Conservation (phyloP, 2,888 invertebrate species). For the Mythimna vitellina region DNA sequence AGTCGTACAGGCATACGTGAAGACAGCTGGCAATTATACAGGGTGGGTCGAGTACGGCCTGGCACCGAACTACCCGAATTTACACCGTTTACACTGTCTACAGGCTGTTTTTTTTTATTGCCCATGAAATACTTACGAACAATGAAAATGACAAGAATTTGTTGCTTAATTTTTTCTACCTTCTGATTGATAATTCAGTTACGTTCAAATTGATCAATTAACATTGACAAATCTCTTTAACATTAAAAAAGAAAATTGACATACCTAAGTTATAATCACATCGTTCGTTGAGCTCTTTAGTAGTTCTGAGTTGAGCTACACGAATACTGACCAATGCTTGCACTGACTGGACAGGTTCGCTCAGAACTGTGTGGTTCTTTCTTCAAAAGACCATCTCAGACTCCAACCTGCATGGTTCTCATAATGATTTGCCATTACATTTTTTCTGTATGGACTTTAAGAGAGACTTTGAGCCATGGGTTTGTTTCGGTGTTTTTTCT, state of each 20-base stretch:
- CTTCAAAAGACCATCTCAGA: too few relatives aligned
- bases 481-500: too few relatives aligned
- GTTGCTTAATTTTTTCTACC: too few relatives aligned
- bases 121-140: not conserved
- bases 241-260: not conserved
- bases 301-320: too few relatives aligned
- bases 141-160: not conserved
- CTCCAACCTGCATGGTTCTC: too few relatives aligned
- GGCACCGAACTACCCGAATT: constrained; percentile 87
- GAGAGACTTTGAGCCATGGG: too few relatives aligned
- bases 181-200: not conserved
- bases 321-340: too few relatives aligned
- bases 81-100: constrained; percentile 75
- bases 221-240: not conserved
- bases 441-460: too few relatives aligned
- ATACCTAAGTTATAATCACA: not conserved
- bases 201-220: not conserved
- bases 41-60: constrained; percentile 82
- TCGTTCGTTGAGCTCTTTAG: too few relatives aligned
- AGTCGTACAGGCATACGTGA: constrained; percentile 81
- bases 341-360: too few relatives aligned
- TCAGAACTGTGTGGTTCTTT: too few relatives aligned
- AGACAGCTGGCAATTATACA: constrained; percentile 86
- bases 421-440: too few relatives aligned
- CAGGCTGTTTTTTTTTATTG: constrained; percentile 68